Conservation (phyloP, 2,113 vertebrate genomes). For the Rhynchomys soricoides region DNA sequence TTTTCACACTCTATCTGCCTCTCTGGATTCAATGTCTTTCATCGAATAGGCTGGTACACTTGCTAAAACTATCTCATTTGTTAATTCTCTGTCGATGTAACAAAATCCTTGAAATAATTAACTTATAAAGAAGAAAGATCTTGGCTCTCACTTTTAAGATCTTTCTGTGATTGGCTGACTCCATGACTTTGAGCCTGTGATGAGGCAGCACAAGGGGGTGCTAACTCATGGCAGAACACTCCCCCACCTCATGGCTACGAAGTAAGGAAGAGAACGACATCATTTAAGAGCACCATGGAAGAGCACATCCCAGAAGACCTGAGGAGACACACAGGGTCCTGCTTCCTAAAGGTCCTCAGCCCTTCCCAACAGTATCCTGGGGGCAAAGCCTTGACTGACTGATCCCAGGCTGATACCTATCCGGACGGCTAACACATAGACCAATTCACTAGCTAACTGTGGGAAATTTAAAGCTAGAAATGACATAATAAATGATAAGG, state of each 20-base stretch:
- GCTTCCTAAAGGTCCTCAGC: not conserved
- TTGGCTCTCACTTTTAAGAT: not conserved
- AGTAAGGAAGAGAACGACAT: not conserved
- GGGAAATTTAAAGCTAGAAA: not conserved
- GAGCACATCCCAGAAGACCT: not conserved
- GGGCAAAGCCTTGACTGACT: not conserved
- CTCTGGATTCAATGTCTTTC: not conserved
- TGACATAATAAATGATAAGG: not conserved
- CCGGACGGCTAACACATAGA: not conserved
- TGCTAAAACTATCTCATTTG: not conserved
- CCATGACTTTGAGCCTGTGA: not conserved
- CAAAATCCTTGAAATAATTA: not conserved
- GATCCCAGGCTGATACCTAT: not conserved
- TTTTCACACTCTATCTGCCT: not conserved
- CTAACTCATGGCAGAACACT: not conserved
- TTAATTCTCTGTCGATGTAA: not conserved
- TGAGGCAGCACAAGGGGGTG: not conserved
- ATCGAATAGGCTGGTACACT: not conserved
- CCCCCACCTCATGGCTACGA: not conserved
- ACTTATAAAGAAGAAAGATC: not conserved
- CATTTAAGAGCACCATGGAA: not conserved
- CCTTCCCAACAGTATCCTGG: not conserved
- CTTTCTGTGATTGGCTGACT: too few species aligned
- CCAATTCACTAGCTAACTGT: not conserved
- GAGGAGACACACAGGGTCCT: not conserved